Conservation (phyloP, 2,113 vertebrate genomes). For the Gasterosteus nipponicus region DNA sequence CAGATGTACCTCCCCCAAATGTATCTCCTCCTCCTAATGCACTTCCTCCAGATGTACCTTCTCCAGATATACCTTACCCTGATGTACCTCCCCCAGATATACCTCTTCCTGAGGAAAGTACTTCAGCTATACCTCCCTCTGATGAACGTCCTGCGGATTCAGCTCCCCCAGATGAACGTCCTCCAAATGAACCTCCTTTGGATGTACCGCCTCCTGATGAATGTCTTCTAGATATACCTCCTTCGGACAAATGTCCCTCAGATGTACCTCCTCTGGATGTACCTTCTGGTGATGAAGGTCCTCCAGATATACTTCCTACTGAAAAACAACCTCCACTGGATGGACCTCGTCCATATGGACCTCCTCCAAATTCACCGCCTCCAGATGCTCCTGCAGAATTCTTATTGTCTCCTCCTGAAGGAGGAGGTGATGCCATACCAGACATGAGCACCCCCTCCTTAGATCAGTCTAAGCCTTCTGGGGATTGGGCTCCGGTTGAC, state of each 20-base stretch:
- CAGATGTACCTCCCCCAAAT: slow-evolving; percentile 8
- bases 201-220: not conserved
- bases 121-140: not conserved
- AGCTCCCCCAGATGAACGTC: not conserved
- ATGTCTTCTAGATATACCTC: not conserved
- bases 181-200: not conserved
- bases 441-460: slow-evolving; percentile 5
- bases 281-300: not conserved
- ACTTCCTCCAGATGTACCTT: not conserved
- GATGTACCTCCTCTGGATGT: not conserved
- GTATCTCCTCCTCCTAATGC: not conserved
- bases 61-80: not conserved
- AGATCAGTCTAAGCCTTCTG: slow-evolving; percentile 16
- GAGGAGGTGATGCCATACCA: slow-evolving; percentile 11
- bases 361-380: slow-evolving; percentile 1
- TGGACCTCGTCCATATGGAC: not conserved
- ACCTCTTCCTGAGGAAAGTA: not conserved
- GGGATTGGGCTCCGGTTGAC: slow-evolving; percentile 52
- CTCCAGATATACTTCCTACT: not conserved
- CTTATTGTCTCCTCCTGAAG: slow-evolving; percentile 17
- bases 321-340: not conserved
- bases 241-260: not conserved
- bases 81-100: not conserved
- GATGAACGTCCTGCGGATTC: not conserved
- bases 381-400: slow-evolving; percentile 23